phyloP scores from a whole-genome alignment of 2,113 vertebrate genomes.

The Balaenoptera acutorostrata region DNA sequence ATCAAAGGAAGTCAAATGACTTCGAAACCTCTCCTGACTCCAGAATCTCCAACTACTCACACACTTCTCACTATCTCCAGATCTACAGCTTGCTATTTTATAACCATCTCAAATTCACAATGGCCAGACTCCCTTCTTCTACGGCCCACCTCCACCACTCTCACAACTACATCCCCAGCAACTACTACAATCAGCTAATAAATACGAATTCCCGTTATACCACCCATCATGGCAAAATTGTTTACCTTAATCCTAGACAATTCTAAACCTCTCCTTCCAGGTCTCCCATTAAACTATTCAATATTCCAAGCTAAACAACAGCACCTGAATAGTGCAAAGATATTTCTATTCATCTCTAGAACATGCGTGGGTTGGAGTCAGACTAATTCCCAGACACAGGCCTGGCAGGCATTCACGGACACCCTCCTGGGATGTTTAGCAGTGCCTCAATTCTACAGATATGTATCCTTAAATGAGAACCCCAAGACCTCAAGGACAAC shows the following conservation, averaged over 20 bases:
- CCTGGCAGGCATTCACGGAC: neutral
- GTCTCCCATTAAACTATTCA: neutral
- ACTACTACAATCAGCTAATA: neutral
- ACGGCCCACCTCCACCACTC: neutral
- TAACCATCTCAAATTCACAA: neutral
- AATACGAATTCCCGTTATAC: neutral
- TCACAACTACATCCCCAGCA: neutral
- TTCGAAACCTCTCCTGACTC: neutral
- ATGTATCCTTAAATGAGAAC: too few species aligned
- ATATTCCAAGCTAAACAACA: neutral
- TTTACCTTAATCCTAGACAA: neutral
- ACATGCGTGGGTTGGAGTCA: neutral
- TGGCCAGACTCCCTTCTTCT: neutral
- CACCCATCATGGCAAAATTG: neutral
- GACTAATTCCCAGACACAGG: neutral
- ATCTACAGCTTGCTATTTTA: neutral
- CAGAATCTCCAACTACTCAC: neutral
- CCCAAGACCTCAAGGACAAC: too few species aligned
- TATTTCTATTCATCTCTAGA: neutral
- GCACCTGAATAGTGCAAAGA: neutral
- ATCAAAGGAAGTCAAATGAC: neutral
- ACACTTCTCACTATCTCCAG: neutral
- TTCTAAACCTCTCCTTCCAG: neutral
- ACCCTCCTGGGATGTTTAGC: neutral
- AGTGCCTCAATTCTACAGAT: neutral